Conservation (phyloP, 2,797 vertebrate genomes). For the Ibycter americanus region DNA sequence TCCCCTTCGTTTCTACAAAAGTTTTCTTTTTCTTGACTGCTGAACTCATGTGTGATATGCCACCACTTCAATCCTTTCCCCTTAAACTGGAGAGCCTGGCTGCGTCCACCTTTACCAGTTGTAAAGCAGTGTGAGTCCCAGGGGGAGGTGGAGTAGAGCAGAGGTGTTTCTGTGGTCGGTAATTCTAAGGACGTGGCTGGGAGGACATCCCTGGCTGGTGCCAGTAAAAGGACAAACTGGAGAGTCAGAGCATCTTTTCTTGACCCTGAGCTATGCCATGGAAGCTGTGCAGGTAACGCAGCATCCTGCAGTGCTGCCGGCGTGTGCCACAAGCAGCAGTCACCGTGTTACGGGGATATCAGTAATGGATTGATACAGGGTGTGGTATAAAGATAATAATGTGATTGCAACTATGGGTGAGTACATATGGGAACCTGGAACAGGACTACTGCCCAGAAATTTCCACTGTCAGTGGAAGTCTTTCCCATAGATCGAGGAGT, state of each 20-base stretch:
- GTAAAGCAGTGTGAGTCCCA: background rate
- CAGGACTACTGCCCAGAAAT: background rate
- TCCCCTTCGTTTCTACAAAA: background rate
- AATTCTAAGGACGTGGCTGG: background rate
- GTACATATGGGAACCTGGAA: background rate
- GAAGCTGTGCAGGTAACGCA: background rate
- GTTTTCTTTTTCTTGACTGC: background rate
- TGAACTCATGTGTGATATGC: background rate
- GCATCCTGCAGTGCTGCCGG: background rate
- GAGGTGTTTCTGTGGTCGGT: background rate
- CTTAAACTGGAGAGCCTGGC: background rate
- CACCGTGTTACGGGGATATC: accelerated
- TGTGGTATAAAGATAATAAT: background rate
- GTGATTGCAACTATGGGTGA: accelerated
- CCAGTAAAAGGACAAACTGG: background rate
- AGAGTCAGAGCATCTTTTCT: background rate
- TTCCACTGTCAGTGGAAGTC: background rate
- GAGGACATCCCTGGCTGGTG: background rate
- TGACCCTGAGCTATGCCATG: too few species aligned
- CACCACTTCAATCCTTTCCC: background rate
- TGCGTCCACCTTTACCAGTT: background rate
- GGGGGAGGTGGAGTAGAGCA: background rate
- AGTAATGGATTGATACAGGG: background rate
- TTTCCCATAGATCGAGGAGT: background rate
- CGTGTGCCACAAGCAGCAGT: accelerated